Evolutionary conservation across 2,888 invertebrate genomes (phyloP), one percentile per base, ranked within the genome.

Genomic region (Macaria notata): DNA sequence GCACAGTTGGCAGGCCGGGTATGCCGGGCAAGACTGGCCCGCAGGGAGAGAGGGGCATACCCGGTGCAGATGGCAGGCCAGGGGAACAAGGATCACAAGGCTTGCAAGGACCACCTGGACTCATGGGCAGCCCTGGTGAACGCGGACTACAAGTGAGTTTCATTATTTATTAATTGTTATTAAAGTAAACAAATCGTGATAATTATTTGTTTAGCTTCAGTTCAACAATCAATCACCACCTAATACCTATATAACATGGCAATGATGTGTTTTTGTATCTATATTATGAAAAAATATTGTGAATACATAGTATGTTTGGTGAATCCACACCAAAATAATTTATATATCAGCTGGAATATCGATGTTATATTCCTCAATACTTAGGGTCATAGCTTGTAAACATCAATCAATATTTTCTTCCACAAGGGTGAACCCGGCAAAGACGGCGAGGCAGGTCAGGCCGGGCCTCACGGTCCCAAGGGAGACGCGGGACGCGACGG

Each of bases 51-150:
- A 91, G 95, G 61, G 96, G 96, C 46, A 89, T 95, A 71, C 94
- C 95, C 46, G 97, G 97, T 7, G 95, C 96, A 56, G 97, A 97
- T 83, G 97, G 97, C 4, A 95, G 95, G 76, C 93, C 96, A 9
- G 98, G 98, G 31, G 97, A 96, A 73, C 94, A 95, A 71, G 97
- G 97, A 45, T 89, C 93, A 9, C 94, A 94, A 76, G 97, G 97
- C 9, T 86, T 95, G 29, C 95, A 95, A 85, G 98, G 98, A 38
- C 86, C 95, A 19, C 96, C 95, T 46, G 97, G 97, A 47, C 93
- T 94, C 3, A 92, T 95, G 71, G 97, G 97, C 48, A 91, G 93
- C 29, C 94, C 94, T n/a, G 97, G 97, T 61, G 95, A 96, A 72
- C 94, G 95, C 78, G 96, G 96, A 66, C 87, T 94, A 68, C 92